Base-by-base conservation (phyloP, 2,888 invertebrate genomes). In the Drosophila paracracens region DNA sequence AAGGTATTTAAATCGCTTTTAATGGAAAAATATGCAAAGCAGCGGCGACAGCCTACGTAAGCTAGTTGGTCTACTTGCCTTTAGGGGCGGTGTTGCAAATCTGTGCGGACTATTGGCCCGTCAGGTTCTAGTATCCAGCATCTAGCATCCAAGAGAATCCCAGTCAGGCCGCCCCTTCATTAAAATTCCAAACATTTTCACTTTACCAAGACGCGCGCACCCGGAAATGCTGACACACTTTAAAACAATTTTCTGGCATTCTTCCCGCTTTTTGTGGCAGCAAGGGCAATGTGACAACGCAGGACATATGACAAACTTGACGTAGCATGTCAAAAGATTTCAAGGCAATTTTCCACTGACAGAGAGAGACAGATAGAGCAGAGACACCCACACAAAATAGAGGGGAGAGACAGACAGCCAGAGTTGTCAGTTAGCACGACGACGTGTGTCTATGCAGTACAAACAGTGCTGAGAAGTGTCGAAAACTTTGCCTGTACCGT, bases 301-400 rank as follows among this genome's bases (percentile, higher is more conserved):
- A 88, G 89, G 84, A 89, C 89, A 89, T 87, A 85, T 89, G 84
- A 85, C 84, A 84, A 89, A 89, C 79, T 89, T 89, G 89, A 89
- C 89, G 83, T 89, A 74, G 76, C 89, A 84, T 83, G 83, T 84
- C 83, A 88, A 88, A 84, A 84, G 89, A 88, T 89, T 84, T 84
- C 75, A 89, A 76, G 83, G 81, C 83, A 84, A 84, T 89, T 84
- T 84, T 71, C 59, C 82, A 76, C 43, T 70, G 69, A 69, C 70
- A 77, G 64, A 58, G 48, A n/a, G 13, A 40, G 51, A 48, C n/a
- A 58, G 25, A 56, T 31, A 40, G 48, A 50, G 36, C 63, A 54
- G 56, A 38, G 35, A 54, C 38, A 48, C 35, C 18, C 40, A 38
- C 36, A 62, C 50, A 54, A 54, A 51, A 38, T 58, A 40, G 38